A percentile compares a stretch with the other conserved stretches of the same genome.
phyloP scores from a whole-genome alignment of 1,140 invertebrate species.

The Drosophila orosa region DNA sequence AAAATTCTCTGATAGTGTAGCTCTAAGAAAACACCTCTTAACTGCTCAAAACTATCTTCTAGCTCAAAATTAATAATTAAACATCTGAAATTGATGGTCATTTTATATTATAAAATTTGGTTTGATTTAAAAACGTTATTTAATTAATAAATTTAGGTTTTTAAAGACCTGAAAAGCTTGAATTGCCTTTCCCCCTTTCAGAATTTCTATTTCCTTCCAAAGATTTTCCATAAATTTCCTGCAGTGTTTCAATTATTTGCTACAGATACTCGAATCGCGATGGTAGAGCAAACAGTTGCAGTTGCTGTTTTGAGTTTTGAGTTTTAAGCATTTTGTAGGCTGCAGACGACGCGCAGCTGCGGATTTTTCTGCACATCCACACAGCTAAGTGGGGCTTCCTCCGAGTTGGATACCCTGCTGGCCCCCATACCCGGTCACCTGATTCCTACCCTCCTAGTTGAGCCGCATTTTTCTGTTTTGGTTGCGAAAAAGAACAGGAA shows the following conservation, averaged over 20 bases:
- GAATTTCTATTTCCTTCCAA: background rate
- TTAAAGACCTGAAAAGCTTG: background rate
- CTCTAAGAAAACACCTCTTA: background rate
- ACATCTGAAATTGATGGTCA: background rate
- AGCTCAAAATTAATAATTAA: background rate
- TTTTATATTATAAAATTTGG: background rate
- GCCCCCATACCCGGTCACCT: conserved; percentile 33
- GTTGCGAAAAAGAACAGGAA: conserved; percentile 82
- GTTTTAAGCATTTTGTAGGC: conserved; percentile 34
- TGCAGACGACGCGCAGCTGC: conserved; percentile 50
- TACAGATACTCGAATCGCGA: conserved; percentile 42
- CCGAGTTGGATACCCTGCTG: conserved; percentile 13
- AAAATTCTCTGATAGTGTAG: background rate
- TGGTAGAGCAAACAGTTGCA: conserved; percentile 53
- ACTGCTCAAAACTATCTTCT: background rate
- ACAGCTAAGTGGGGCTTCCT: conserved; percentile 59
- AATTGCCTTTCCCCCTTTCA: too few relatives aligned
- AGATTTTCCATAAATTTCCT: background rate
- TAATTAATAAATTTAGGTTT: too few relatives aligned
- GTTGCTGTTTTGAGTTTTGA: conserved; percentile 37
- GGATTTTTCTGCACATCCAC: conserved; percentile 57
- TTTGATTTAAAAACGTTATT: background rate
- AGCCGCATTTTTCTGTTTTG: conserved; percentile 71
- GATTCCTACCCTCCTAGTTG: conserved; percentile 56
- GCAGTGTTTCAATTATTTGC: conserved; percentile 29